A percentile compares a stretch with the other conserved stretches of the same genome.
Evolutionary conservation across 1,140 invertebrate species (phyloP).

Genomic region (Heliconius eleuchia): DNA sequence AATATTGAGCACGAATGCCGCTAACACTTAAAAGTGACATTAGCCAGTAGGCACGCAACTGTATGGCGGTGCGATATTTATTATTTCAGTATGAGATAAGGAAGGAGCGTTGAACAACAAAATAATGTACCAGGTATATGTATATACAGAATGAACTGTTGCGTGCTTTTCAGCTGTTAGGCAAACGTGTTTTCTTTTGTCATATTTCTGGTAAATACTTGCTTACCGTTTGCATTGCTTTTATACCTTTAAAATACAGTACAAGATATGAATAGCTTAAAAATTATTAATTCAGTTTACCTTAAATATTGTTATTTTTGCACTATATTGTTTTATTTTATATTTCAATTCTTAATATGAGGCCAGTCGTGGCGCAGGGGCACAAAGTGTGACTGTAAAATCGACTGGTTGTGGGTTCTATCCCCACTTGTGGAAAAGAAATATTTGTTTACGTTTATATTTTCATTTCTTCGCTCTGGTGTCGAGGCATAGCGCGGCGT

Average conservation of each 20-base stretch:
- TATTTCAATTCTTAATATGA: no score
- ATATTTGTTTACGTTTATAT: no score
- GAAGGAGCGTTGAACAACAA: background rate
- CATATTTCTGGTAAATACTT: slow-evolving; percentile 1
- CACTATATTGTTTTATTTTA: no score
- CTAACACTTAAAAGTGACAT: background rate
- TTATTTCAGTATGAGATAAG: slow-evolving; percentile 1
- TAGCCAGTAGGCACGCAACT: background rate
- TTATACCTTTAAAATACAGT: background rate
- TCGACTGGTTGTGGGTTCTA: no score
- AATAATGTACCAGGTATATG: background rate
- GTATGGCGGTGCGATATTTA: slow-evolving; percentile 6
- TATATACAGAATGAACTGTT: background rate
- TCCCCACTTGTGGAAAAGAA: no score
- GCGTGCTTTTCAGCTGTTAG: slow-evolving; percentile 1
- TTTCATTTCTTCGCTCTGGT: no score
- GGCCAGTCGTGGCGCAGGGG: no score
- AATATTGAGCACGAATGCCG: background rate
- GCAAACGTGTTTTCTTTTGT: background rate
- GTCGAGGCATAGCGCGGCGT: no score
- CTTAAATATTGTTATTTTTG: background rate
- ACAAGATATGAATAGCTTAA: background rate
- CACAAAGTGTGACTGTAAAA: no score
- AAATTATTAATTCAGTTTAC: background rate
- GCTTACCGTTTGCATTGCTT: background rate